These are phyloP conservation scores for Achroia grisella DNA, from an alignment of 1,140 invertebrate genomes.

Conservation along the genomic window DNA sequence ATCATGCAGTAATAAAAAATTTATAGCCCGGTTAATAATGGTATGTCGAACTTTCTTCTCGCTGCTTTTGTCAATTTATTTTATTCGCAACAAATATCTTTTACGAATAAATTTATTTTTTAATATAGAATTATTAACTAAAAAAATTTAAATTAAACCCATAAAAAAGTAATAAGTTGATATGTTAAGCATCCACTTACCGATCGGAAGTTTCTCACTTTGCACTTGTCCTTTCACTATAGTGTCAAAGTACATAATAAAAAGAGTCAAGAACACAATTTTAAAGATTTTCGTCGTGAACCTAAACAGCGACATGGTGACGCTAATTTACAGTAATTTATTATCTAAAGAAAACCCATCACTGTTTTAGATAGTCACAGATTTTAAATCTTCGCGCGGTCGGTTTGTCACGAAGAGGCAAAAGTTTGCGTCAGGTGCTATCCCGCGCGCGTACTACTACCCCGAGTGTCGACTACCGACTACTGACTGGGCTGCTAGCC, in stretches of 20 bases:
- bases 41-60: too few species aligned
- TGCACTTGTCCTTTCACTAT: slow-evolving; percentile 24
- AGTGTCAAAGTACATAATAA: slow-evolving; percentile 36
- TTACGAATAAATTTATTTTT: too few species aligned
- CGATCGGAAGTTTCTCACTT: slow-evolving; percentile 33
- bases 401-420: slow-evolving; percentile 2
- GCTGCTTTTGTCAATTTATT: too few species aligned
- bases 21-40: too few species aligned
- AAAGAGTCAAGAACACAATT: slow-evolving; percentile 30
- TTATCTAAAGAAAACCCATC: slow-evolving; percentile 15
- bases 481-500: slow-evolving; percentile 37
- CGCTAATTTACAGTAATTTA: slow-evolving; percentile 9
- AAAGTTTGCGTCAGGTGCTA: slow-evolving; percentile 13
- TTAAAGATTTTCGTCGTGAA: slow-evolving; percentile 30
- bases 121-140: too few species aligned
- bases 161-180: too few species aligned
- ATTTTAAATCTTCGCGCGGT: slow-evolving; percentile 21
- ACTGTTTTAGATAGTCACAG: slow-evolving; percentile 22
- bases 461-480: slow-evolving; percentile 31
- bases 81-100: too few species aligned
- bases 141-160: too few species aligned
- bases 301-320: slow-evolving; percentile 30
- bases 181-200: slow-evolving; percentile 22
- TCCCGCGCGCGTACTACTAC: slow-evolving; percentile 9
- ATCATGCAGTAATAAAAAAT: too few species aligned